Evolutionary conservation across 2,797 vertebrate genomes (phyloP).

Genomic region (Schizothorax lantsangensis): DNA sequence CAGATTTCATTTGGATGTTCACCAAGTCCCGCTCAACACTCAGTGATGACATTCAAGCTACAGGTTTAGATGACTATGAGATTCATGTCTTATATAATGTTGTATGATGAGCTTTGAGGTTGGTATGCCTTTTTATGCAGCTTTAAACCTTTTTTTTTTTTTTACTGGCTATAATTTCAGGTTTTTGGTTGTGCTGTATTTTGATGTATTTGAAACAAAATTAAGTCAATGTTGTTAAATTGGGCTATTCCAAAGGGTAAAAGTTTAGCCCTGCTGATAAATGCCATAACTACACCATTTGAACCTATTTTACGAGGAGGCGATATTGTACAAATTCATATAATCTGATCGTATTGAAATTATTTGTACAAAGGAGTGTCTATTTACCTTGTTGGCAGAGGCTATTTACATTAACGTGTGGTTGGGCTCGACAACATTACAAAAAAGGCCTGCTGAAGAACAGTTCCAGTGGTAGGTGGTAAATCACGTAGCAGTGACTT

Average conservation of each 20-base stretch:
- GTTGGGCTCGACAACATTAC: not conserved
- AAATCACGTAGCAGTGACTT: not conserved
- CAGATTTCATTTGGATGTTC: slow-evolving; percentile 45
- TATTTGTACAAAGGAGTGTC: too few relatives aligned
- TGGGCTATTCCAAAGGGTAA: not conserved
- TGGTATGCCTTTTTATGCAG: slow-evolving; percentile 1
- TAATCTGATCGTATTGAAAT: too few relatives aligned
- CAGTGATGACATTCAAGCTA: slow-evolving; percentile 5
- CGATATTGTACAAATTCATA: too few relatives aligned
- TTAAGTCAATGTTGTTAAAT: not conserved
- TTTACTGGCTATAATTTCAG: not conserved
- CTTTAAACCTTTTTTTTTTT: not conserved
- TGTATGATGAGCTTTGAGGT: not conserved
- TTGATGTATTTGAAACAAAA: not conserved
- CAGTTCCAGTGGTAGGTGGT: not conserved
- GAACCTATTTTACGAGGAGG: too few relatives aligned
- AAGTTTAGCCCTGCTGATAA: not conserved
- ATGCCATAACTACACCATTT: not conserved
- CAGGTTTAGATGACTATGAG: not conserved
- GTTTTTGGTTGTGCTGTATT: not conserved
- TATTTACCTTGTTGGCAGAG: too few relatives aligned
- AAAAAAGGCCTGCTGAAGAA: not conserved
- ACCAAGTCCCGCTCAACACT: slow-evolving; percentile 21
- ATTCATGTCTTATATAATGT: slow-evolving; percentile 23
- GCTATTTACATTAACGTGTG: too few relatives aligned